These are phyloP conservation scores for Emydoidea blandingii DNA, from an alignment of 2,797 vertebrate genomes.

Conservation along the genomic window DNA sequence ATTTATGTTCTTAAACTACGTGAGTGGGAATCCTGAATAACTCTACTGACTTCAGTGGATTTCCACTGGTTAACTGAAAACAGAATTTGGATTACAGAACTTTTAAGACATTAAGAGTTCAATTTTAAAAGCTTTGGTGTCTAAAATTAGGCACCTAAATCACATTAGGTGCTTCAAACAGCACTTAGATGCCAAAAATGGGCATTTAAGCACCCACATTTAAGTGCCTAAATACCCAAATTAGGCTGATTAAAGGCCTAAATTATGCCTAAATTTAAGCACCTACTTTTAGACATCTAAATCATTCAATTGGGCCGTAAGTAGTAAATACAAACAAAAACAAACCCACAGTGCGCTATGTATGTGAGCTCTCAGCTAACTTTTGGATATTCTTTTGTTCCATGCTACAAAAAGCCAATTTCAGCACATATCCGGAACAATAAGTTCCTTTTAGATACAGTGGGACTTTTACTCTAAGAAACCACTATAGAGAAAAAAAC, in stretches of 20 bases:
- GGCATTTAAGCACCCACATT: not conserved
- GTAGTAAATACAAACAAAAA: not conserved
- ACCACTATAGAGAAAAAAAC: not conserved
- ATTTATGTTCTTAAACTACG: not conserved
- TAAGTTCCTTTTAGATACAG: not conserved
- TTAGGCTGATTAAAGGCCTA: not conserved
- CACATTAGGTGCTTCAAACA: not conserved
- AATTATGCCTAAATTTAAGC: not conserved
- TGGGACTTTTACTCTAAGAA: not conserved
- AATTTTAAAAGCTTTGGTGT: not conserved
- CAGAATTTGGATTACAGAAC: not conserved
- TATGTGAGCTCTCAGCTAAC: not conserved
- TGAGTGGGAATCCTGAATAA: not conserved
- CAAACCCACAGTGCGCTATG: not conserved
- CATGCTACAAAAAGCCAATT: not conserved
- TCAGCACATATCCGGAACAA: not conserved
- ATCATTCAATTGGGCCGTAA: not conserved
- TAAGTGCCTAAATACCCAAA: accelerated
- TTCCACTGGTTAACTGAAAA: not conserved
- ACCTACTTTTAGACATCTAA: not conserved
- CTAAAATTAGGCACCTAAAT: not conserved
- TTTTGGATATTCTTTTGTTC: not conserved
- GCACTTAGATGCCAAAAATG: not conserved
- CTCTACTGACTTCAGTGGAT: not conserved
- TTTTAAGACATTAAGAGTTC: not conserved